Conservation (phyloP, 2,797 vertebrate genomes). For the Acanthiza pusilla region DNA sequence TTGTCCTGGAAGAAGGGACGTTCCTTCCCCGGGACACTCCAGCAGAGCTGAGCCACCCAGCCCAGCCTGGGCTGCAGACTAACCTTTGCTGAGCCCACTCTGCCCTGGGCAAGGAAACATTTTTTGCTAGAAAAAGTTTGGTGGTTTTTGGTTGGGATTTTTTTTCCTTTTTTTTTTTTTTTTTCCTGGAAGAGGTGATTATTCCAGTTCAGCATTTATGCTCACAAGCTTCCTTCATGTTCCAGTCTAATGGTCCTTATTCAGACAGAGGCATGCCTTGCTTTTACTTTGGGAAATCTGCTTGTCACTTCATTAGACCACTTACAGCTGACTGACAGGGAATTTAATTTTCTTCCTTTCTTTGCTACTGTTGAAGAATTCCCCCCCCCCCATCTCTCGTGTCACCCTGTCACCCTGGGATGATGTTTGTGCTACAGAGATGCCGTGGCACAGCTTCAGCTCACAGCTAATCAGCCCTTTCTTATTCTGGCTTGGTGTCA, state of each 20-base stretch:
- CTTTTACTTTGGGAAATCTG: not conserved
- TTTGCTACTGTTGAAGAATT: not conserved
- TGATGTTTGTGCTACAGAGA: not conserved
- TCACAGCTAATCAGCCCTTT: not conserved
- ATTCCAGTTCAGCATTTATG: not conserved
- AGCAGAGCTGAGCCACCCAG: not conserved
- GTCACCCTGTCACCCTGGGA: not conserved
- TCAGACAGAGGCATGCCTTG: not conserved
- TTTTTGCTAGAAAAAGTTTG: not conserved
- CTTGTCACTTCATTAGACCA: not conserved
- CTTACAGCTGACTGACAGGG: not conserved
- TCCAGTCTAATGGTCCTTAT: not conserved
- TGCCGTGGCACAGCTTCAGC: not conserved
- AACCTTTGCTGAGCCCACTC: not conserved
- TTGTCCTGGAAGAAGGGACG: not conserved
- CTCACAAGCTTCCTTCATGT: not conserved
- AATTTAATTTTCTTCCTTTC: slow-evolving; percentile 3
- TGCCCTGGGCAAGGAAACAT: fast-evolving
- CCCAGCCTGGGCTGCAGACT: fast-evolving
- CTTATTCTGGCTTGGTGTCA: not conserved
- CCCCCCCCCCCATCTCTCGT: not conserved
- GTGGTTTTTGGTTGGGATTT: not conserved
- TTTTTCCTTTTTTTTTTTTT: not conserved
- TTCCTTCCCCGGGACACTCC: fast-evolving
- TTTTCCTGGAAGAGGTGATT: not conserved